phyloP scores from a whole-genome alignment of 2,888 invertebrate genomes.

The Campoplex capitator region DNA sequence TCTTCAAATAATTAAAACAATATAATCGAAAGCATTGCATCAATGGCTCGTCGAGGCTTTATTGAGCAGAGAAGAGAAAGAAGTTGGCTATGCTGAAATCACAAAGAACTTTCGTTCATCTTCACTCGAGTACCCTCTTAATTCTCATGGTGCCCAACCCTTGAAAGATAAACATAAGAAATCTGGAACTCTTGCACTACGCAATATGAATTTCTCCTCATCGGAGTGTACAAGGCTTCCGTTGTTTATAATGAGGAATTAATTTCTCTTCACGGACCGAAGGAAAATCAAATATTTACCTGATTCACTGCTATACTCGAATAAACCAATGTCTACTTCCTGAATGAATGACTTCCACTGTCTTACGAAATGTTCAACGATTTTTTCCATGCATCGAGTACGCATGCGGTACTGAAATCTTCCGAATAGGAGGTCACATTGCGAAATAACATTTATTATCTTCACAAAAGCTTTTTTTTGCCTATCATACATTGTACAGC shows the following conservation, averaged over 20 bases:
- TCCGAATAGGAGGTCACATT: neutral
- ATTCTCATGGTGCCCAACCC: slow-evolving; percentile 9
- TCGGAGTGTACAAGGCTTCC: neutral
- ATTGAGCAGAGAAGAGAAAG: neutral
- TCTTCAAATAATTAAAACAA: neutral
- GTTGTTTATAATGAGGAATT: slow-evolving; percentile 17
- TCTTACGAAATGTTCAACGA: slow-evolving; percentile 26
- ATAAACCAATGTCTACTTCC: neutral
- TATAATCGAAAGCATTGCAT: neutral
- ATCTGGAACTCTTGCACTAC: slow-evolving; percentile 6
- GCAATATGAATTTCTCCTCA: slow-evolving; percentile 32
- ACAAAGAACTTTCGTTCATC: neutral
- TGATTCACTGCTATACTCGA: slow-evolving; percentile 20
- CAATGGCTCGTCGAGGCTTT: neutral
- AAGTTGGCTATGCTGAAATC: neutral
- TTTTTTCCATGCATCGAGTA: slow-evolving; percentile 21
- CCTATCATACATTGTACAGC: neutral
- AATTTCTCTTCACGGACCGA: slow-evolving; percentile 39
- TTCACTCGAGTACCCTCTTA: neutral
- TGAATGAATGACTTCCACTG: slow-evolving; percentile 42
- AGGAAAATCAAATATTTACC: slow-evolving; percentile 47
- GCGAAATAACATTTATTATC: neutral
- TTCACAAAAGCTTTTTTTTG: neutral
- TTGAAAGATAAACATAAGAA: neutral
- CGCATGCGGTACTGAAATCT: neutral